Percentiles rank a stretch among this genome's conserved stretches.
Evolutionary conservation across 2,888 invertebrate genomes (phyloP).

Genomic region (Drosophila borborema): DNA sequence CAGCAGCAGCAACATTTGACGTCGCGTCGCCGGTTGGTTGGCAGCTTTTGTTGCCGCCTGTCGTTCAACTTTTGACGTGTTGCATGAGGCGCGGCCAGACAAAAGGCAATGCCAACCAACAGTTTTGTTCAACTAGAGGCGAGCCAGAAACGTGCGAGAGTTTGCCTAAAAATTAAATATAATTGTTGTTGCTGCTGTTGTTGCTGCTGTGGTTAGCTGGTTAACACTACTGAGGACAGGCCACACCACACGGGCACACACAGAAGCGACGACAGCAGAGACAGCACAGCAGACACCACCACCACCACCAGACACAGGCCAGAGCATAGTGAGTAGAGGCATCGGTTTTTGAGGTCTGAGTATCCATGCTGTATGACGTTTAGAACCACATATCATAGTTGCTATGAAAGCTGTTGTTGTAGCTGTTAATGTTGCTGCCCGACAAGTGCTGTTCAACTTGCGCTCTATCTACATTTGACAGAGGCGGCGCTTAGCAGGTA

Average conservation of each 20-base stretch:
- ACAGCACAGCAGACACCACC: slow-evolving; percentile 27
- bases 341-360: slow-evolving; percentile 5
- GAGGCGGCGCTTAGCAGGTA: slow-evolving; percentile 8
- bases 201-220: slow-evolving; percentile 55
- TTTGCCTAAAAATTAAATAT: slow-evolving; percentile 78
- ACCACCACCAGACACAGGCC: slow-evolving; percentile 1
- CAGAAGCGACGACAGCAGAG: slow-evolving; percentile 49
- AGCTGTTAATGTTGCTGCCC: slow-evolving; percentile 28
- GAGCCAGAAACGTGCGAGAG: slow-evolving; percentile 60
- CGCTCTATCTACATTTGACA: slow-evolving; percentile 3
- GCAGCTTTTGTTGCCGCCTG: slow-evolving; percentile 72
- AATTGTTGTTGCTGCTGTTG: slow-evolving; percentile 60
- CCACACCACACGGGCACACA: slow-evolving; percentile 22
- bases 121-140: slow-evolving; percentile 26
- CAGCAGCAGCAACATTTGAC: slow-evolving; percentile 43
- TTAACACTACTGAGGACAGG: slow-evolving; percentile 61
- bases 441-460: slow-evolving; percentile 42
- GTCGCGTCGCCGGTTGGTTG: slow-evolving; percentile 59
- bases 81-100: slow-evolving; percentile 63
- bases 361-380: slow-evolving; percentile 39
- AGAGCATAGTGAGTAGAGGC: neutral
- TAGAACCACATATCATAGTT: slow-evolving; percentile 64
- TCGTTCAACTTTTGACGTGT: slow-evolving; percentile 80
- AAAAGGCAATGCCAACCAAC: slow-evolving; percentile 58
- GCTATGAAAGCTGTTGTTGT: slow-evolving; percentile 21